Evolutionary conservation across 2,888 invertebrate species (phyloP).

Genomic region (Hemaris fuciformis): DNA sequence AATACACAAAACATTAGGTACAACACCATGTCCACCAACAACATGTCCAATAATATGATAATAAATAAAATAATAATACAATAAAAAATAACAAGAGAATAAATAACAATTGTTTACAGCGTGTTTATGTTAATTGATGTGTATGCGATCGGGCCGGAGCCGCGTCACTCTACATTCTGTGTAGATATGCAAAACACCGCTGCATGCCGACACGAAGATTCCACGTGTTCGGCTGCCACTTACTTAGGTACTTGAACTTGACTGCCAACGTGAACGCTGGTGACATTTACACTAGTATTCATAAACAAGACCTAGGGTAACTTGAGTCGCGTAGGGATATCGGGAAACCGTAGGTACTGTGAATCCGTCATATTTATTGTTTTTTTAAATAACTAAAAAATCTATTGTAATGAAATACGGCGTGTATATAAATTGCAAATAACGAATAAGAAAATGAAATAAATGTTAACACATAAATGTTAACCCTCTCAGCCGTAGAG

Average conservation of each 20-base stretch:
- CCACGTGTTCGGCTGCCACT: slow-evolving; percentile 32
- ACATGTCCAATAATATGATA: neutral
- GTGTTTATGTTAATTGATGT: slow-evolving; percentile 57
- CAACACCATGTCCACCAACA: too few relatives aligned
- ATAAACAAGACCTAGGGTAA: slow-evolving; percentile 9
- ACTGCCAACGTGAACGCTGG: slow-evolving; percentile 46
- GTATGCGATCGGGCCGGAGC: slow-evolving; percentile 32
- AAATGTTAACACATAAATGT: too few relatives aligned
- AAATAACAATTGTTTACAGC: slow-evolving; percentile 49
- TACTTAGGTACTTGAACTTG: slow-evolving; percentile 72
- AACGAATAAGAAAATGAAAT: too few relatives aligned
- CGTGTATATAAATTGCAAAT: too few relatives aligned
- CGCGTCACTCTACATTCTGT: slow-evolving; percentile 46
- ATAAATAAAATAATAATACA: neutral
- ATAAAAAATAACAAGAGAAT: slow-evolving; percentile 19
- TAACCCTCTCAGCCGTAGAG: too few relatives aligned
- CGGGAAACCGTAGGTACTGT: too few relatives aligned
- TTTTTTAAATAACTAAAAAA: too few relatives aligned
- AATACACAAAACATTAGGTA: too few relatives aligned
- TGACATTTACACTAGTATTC: slow-evolving; percentile 31
- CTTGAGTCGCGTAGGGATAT: slow-evolving; percentile 10
- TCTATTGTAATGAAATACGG: too few relatives aligned
- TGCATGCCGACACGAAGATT: slow-evolving; percentile 54
- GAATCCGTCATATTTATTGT: too few relatives aligned
- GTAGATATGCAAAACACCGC: slow-evolving; percentile 49